Conservation (phyloP, 2,797 vertebrate genomes). For the Rhinophrynus dorsalis region DNA sequence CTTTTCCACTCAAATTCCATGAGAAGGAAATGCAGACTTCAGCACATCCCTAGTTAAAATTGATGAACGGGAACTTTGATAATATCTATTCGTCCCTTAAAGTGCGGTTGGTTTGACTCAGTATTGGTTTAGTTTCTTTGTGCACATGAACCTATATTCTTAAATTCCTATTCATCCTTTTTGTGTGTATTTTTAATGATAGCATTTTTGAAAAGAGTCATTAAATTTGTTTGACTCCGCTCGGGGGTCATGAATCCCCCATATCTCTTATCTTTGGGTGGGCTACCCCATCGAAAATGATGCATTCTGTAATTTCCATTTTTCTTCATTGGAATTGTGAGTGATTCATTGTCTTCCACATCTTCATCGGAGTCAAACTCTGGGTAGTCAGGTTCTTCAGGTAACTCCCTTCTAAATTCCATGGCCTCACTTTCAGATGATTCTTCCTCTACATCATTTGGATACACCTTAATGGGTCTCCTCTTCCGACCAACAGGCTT, state of each 20-base stretch:
- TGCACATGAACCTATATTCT: background rate
- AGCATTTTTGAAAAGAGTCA: slow-evolving; percentile 79
- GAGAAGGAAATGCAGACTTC: too few species aligned
- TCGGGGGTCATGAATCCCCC: slow-evolving; percentile 71
- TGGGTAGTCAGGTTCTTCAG: slow-evolving; percentile 46
- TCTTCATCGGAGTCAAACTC: slow-evolving; percentile 38
- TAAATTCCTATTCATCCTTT: slow-evolving; percentile 66
- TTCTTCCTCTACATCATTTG: slow-evolving; percentile 73
- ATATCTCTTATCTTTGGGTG: slow-evolving; percentile 76
- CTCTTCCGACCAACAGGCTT: slow-evolving; percentile 86
- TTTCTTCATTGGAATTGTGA: slow-evolving; percentile 57
- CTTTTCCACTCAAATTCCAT: too few species aligned
- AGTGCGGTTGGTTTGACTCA: too few species aligned
- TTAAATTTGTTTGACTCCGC: slow-evolving; percentile 70
- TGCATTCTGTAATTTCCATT: slow-evolving; percentile 67
- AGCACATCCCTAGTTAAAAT: too few species aligned
- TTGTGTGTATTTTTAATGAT: slow-evolving; percentile 72
- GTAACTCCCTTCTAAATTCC: slow-evolving; percentile 71
- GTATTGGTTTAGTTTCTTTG: too few species aligned
- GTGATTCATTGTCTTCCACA: slow-evolving; percentile 29
- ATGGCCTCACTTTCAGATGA: slow-evolving; percentile 69
- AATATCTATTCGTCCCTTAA: too few species aligned
- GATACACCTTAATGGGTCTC: slow-evolving; percentile 79
- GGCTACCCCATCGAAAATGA: slow-evolving; percentile 82
- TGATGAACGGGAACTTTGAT: too few species aligned